Evolutionary conservation across 2,113 vertebrate species (phyloP).

Genomic region (Macrotus californicus): DNA sequence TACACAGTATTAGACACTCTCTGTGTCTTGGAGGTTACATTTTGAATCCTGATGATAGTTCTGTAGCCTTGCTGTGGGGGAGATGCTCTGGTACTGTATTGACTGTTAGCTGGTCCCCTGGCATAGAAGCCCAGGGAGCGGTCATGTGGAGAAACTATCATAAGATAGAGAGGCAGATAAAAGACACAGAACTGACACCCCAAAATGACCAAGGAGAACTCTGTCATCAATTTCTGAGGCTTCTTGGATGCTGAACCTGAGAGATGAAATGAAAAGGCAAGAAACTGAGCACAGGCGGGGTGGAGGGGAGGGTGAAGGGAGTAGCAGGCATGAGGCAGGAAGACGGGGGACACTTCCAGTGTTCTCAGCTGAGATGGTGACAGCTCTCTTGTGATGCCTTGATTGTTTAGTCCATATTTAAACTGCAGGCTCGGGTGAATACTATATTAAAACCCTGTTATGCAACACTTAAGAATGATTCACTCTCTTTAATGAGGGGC

Average conservation of each 20-base stretch:
- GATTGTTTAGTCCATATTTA: neutral
- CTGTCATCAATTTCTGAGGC: neutral
- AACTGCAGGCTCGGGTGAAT: neutral
- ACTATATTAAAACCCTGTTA: constrained; percentile 41
- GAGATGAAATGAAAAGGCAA: neutral
- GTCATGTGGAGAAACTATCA: neutral
- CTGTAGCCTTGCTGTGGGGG: neutral
- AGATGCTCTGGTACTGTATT: neutral
- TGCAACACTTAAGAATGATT: constrained; percentile 43
- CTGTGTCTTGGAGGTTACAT: neutral
- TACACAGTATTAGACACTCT: neutral
- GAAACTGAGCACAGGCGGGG: neutral
- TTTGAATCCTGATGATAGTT: neutral
- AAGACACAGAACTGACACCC: neutral
- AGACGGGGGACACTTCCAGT: neutral
- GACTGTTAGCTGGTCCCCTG: neutral
- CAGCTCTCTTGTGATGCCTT: neutral
- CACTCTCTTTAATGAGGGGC: constrained; percentile 34
- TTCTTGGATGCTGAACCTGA: neutral
- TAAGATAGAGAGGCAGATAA: neutral
- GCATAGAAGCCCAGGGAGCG: neutral
- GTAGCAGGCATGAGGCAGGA: neutral
- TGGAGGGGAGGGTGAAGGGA: neutral
- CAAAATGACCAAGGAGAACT: neutral
- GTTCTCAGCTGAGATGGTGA: neutral